A percentile compares a stretch with the other conserved stretches of the same genome.
These are phyloP conservation scores for Marcusenius ussheri DNA, from an alignment of 2,113 vertebrate genomes.

Conservation along the genomic window DNA sequence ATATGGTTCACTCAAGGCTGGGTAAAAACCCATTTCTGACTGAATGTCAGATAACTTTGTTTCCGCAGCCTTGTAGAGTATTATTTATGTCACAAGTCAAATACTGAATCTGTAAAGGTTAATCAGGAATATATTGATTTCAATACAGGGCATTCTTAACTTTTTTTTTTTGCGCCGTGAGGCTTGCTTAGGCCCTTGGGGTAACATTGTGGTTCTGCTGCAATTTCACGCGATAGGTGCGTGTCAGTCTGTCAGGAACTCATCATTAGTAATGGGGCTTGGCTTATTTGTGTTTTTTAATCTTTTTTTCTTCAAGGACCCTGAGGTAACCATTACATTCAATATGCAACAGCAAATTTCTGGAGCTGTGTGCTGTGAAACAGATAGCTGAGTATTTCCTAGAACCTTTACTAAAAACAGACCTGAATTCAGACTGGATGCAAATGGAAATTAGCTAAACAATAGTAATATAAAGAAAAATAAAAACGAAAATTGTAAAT, in stretches of 20 bases:
- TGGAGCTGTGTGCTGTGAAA: neutral
- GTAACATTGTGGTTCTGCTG: neutral
- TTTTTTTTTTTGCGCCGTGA: neutral
- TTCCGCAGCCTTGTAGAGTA: neutral
- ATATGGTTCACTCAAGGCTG: neutral
- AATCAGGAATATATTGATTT: neutral
- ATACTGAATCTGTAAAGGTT: neutral
- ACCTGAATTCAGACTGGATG: neutral
- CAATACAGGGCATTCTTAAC: neutral
- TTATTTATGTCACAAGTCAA: neutral
- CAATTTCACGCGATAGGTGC: neutral
- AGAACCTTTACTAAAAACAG: neutral
- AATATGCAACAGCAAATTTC: neutral
- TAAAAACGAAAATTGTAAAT: neutral
- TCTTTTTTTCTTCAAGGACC: neutral
- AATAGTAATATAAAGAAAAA: neutral
- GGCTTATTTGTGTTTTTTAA: neutral
- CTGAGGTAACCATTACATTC: neutral
- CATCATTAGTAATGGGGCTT: neutral
- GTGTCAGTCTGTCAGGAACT: neutral
- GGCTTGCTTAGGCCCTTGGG: neutral
- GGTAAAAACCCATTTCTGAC: neutral
- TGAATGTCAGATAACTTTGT: neutral
- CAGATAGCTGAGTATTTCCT: neutral
- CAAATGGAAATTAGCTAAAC: neutral